Evolutionary conservation across 2,888 invertebrate genomes (phyloP).

Genomic region (Cenopis cana): DNA sequence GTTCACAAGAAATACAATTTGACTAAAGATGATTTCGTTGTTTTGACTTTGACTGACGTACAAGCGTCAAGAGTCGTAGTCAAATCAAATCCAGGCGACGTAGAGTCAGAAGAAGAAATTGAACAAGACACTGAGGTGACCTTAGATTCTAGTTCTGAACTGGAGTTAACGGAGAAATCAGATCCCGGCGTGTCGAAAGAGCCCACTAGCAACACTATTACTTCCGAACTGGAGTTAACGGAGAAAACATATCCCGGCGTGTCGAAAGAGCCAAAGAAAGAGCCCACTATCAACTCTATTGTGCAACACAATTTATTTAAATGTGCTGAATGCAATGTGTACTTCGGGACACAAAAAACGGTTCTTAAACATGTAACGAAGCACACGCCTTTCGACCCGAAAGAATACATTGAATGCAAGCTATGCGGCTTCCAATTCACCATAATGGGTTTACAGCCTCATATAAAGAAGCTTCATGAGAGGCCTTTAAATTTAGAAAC

Average conservation of each 20-base stretch:
- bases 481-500: slow-evolving; percentile 57
- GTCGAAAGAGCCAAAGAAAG: slow-evolving; percentile 15
- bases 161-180: not conserved
- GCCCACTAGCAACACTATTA: not conserved
- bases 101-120: not conserved
- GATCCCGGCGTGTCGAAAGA: slow-evolving; percentile 8
- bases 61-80: not conserved
- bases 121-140: not conserved
- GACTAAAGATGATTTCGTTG: slow-evolving; percentile 30
- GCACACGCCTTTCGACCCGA: slow-evolving; percentile 57
- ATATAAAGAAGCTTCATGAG: slow-evolving; percentile 59
- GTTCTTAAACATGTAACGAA: slow-evolving; percentile 58
- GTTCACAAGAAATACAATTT: slow-evolving; percentile 37
- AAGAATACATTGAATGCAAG: slow-evolving; percentile 66
- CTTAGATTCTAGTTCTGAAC: slow-evolving; percentile 2
- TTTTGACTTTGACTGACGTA: not conserved
- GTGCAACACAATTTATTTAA: slow-evolving; percentile 50
- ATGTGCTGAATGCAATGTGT: slow-evolving; percentile 62
- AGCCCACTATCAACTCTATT: not conserved
- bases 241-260: not conserved
- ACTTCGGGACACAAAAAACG: slow-evolving; percentile 54
- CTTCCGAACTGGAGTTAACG: slow-evolving; percentile 2
- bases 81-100: not conserved
- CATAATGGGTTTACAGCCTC: slow-evolving; percentile 56
- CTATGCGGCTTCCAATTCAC: slow-evolving; percentile 65